Evolutionary conservation across 2,888 invertebrate genomes (phyloP), one percentile per base, ranked within the genome.

Genomic region (Mythimna loreyi): DNA sequence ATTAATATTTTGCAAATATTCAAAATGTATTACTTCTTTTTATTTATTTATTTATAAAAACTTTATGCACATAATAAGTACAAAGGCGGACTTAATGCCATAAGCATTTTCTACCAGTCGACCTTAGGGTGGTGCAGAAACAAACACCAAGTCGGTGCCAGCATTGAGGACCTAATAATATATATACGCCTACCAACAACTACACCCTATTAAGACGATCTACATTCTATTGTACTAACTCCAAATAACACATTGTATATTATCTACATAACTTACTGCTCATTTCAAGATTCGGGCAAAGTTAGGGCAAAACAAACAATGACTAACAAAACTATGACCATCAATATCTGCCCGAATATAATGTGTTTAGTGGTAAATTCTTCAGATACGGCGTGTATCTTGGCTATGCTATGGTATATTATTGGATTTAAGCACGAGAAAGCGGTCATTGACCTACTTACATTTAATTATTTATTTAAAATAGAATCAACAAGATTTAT

Each of bases 291-390:
- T 28, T 59, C n/a, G 28, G 43, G 13, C 19, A n/a, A 62, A 62
- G 43, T 76, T 76, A 59, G 23, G 28, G n/a, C 16, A 36, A 25
- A 59, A 63, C 53, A 63, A 57, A 69, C 65, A 67, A 81, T 77
- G 78, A 81, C 69, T 57, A 70, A 67, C 62, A 69, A 25, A 80
- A 81, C 59, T 70, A 57, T 50, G 13, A 25, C 59, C 56, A 80
- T 77, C 73, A 67, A 77, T 80, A 81, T 77, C 72, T 81, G 62
- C 59, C 61, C 30, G 43, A 70, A 69, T 58, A 72, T 67, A 59
- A 65, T 63, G 30, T 45, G 45, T 58, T 58, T 47, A n/a, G 49
- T 68, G 57, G 72, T 72, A 60, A 57, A 72, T 72, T 77, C 72
- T 50, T 69, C 4, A 49, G 53, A 64, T 64, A 65, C 45, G n/a